A percentile compares a stretch with the other conserved stretches of the same genome.
phyloP scores from a whole-genome alignment of 1,140 invertebrate species.

The Macrosteles quadrilineatus region DNA sequence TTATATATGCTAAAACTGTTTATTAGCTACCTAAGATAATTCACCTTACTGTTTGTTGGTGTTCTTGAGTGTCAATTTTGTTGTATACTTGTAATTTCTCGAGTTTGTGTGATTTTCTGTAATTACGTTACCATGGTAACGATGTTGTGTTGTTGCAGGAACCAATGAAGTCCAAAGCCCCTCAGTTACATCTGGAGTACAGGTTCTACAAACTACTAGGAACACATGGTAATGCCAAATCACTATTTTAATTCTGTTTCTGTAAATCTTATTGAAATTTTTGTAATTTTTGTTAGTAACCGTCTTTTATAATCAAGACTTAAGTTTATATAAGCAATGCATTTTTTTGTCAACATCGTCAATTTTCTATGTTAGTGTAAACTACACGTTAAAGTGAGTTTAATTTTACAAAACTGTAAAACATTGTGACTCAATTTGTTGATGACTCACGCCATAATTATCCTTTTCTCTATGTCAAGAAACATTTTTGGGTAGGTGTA shows the following conservation, averaged over 20 bases:
- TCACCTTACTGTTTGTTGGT: background rate
- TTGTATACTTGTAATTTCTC: background rate
- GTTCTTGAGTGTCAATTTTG: background rate
- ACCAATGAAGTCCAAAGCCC: slow-evolving; percentile 99
- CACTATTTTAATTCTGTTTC: no score
- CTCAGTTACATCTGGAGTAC: slow-evolving; percentile 99
- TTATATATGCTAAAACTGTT: no score
- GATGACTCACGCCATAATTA: no score
- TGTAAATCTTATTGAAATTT: background rate
- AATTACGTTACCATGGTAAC: background rate
- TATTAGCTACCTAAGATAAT: no score
- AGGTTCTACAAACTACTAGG: slow-evolving; percentile 99
- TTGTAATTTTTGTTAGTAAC: background rate
- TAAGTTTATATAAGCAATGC: background rate
- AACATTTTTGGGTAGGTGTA: no score
- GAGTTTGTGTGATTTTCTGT: no score
- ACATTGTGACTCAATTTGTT: no score
- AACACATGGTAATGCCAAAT: slow-evolving; percentile 76
- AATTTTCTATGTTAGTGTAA: no score
- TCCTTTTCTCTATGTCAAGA: no score
- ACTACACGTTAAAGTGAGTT: no score
- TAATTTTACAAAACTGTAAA: no score
- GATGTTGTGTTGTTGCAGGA: slow-evolving; percentile 61
- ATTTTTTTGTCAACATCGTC: no score
- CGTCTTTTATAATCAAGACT: background rate